Base-by-base conservation (phyloP, 2,113 vertebrate species). In the Nannobrachium achirus region DNA sequence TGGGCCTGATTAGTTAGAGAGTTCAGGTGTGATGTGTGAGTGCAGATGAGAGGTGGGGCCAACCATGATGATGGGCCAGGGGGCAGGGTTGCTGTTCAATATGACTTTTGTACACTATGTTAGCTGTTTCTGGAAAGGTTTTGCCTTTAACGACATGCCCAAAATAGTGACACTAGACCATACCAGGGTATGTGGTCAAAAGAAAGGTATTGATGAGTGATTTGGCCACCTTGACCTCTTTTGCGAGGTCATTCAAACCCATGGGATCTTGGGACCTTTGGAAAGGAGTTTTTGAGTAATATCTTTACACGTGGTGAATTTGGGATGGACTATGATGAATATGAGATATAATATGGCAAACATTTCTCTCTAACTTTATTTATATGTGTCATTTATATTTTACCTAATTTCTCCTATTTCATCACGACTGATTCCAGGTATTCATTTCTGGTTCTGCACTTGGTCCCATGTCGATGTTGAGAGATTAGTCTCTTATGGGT, bases 401-500 rank as follows among this genome's bases (percentile, higher is more conserved):
- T 66, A 44, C 66, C 14, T 61, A 9, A 51, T 77, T 69, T 66
- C 10, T 53, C 46, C 7, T 69, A 25, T 70, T 71, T 56, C 20
- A 46, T 81, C 40, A 66, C 51, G 42, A 44, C 49, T 46, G 50
- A 52, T 72, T 64, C 48, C 56, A 49, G 42, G 56, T 70, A 67
- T 64, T 79, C 79, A 67, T 66, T 73, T 52, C 63, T 71, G 63
- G 66, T 65, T 79, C 66, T 16, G 56, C 59, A 56, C 59, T 62
- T 44, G 8, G 19, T 76, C 11, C 63, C 20, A 53, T 41, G 63
- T 69, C 15, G 1, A 41, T 61, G 58, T 73, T 45, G 40, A 74
- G 56, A 49, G 50, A 80, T 87, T 69, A 63, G 38, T 85, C 75
- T 71, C 70, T 57, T 57, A 72, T 72, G 78, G 74, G 66, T 73